Conservation (phyloP, 2,113 vertebrate species). For the Sylvilagus bachmani region DNA sequence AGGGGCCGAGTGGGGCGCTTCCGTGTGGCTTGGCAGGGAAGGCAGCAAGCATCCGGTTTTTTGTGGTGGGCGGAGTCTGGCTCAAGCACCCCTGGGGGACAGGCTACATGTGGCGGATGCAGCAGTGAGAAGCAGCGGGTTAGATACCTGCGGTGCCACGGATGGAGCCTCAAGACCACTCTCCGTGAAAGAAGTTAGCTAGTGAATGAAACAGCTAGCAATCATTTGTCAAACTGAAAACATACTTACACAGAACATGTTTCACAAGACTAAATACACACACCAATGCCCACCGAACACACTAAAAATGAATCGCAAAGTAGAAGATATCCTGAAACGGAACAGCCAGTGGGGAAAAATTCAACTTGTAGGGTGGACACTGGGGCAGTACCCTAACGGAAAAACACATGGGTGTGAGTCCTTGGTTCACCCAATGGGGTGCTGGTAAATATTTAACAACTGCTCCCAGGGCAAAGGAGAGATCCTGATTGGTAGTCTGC, state of each 20-base stretch:
- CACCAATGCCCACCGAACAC: not conserved
- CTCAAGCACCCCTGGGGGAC: not conserved
- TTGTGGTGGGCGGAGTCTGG: not conserved
- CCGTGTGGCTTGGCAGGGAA: not conserved
- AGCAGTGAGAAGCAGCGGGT: not conserved
- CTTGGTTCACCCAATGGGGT: not conserved
- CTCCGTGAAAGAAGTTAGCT: not conserved
- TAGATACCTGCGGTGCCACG: too few species aligned
- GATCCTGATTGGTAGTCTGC: not conserved
- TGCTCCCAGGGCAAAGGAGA: not conserved
- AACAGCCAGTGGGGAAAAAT: not conserved
- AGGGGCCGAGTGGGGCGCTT: not conserved
- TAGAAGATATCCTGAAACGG: not conserved
- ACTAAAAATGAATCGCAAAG: not conserved
- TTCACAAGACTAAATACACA: not conserved
- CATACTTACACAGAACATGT: not conserved
- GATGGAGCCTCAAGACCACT: not conserved
- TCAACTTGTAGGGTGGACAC: too few species aligned
- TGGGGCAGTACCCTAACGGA: not conserved
- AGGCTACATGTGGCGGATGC: not conserved
- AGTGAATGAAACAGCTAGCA: not conserved
- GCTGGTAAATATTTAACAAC: not conserved
- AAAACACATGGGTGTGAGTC: not conserved
- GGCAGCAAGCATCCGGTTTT: not conserved
- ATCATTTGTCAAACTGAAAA: conserved; percentile 10